Base-by-base conservation (phyloP, 2,888 invertebrate species). In the Crematogaster levior region DNA sequence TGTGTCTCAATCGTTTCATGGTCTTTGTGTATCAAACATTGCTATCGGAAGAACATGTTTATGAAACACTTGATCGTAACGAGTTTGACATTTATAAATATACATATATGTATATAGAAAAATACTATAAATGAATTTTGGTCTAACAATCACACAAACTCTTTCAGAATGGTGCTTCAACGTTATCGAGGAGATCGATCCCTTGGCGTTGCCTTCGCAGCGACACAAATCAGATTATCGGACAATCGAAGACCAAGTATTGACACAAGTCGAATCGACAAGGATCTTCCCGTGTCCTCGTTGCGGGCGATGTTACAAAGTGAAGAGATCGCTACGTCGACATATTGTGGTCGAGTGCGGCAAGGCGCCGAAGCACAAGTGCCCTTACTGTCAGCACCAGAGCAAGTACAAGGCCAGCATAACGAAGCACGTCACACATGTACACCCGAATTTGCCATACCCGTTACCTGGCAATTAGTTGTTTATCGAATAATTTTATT, bases 281-380 rank as follows among this genome's bases (percentile, higher is more conserved):
- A 86, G 72, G 82, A 84, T 51, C 84, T 96, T 95, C 90, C 94
- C 94, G 68, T 96, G 96, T 91, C 93, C 94, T 66, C 95, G 95
- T 63, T 96, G 96, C 89, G 94, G 95, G 84, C 95, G 95, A 92
- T 95, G 95, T 84, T 96, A 96, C 92, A 95, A 96, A 89, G 95
- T 95, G 60, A 95, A 96, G 90, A 95, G 96, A 12, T 96, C 96
- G 81, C 85, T 94, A 46, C 89, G 90, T 24, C 93, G 94, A 53
- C 95, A 95, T 81, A 84, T 94, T 37, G 92, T 91, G 81, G 92
- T 94, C 46, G 95, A 95, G 75, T 95, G 95, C 82, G 95, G 95
- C 48, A 94, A 94, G 85, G 91, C 91, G 4, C 93, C 95, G 1
- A 92, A 92, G 53, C 92, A 93, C 87, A 92, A 92, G 73, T 95